phyloP scores from a whole-genome alignment of 2,113 vertebrate genomes.

The Trachemys scripta region DNA sequence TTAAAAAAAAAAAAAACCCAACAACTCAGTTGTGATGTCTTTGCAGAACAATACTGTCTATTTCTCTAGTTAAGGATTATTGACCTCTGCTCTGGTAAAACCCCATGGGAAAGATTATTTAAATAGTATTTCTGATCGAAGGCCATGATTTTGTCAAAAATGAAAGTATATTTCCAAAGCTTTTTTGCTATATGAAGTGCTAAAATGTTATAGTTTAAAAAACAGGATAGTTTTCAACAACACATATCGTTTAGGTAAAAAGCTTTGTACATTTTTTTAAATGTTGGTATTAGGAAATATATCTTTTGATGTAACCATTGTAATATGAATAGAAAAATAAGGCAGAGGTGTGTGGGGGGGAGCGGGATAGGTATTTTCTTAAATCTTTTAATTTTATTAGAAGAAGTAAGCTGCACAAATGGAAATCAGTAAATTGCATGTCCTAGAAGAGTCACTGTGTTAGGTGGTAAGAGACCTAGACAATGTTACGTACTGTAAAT shows the following conservation, averaged over 20 bases:
- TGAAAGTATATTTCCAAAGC: background rate
- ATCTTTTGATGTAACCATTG: background rate
- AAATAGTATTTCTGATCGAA: no score
- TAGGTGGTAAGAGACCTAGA: accelerated
- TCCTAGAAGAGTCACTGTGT: background rate
- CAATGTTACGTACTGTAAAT: background rate
- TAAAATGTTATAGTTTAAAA: background rate
- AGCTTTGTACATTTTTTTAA: background rate
- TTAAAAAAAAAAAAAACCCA: background rate
- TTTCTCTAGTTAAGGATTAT: background rate
- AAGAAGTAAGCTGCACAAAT: background rate
- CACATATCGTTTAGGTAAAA: background rate
- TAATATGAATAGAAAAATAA: background rate
- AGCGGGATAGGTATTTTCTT: background rate
- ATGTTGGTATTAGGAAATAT: background rate
- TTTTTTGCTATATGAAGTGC: accelerated
- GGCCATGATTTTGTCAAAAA: background rate
- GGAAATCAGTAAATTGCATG: background rate
- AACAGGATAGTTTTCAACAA: background rate
- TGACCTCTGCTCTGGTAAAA: background rate
- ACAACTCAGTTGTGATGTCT: background rate
- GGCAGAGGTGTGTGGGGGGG: background rate
- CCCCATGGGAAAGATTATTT: accelerated
- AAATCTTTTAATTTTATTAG: background rate
- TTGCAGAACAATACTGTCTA: background rate